A percentile compares a stretch with the other conserved stretches of the same genome.
Evolutionary conservation across 2,888 invertebrate species (phyloP).

Genomic region (Alloplasta piceator): DNA sequence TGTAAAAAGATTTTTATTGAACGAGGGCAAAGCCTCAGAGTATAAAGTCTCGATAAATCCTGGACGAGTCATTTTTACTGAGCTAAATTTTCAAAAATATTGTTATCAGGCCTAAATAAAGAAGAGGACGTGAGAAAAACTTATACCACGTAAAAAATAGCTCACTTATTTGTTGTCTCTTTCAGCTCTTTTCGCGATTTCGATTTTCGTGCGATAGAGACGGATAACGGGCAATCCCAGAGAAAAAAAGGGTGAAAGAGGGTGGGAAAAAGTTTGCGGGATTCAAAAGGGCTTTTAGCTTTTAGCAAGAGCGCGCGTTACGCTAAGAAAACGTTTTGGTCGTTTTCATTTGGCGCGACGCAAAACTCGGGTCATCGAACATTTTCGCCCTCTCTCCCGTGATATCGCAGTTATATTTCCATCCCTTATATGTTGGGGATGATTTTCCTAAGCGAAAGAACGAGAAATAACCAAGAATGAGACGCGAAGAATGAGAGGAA

Average conservation of each 20-base stretch:
- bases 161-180: too few species aligned
- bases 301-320: conserved; percentile 79
- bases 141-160: too few species aligned
- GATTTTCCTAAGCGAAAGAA: conserved; percentile 26
- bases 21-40: too few species aligned
- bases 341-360: conserved; percentile 78
- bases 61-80: too few species aligned
- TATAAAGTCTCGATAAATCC: too few species aligned
- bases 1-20: too few species aligned
- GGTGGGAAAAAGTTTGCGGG: conserved; percentile 69
- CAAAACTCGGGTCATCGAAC: conserved; percentile 18
- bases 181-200: too few species aligned
- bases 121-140: too few species aligned
- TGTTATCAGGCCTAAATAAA: too few species aligned
- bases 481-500: conserved; percentile 47
- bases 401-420: background rate
- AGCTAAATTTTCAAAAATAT: too few species aligned
- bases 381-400: background rate
- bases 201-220: conserved; percentile 47
- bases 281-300: conserved; percentile 81
- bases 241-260: conserved; percentile 5
- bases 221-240: conserved; percentile 40
- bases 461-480: conserved; percentile 53
- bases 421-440: background rate
- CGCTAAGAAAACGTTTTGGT: conserved; percentile 81